phyloP scores from a whole-genome alignment of 1,140 invertebrate species.

The Temnothorax nylanderi region DNA sequence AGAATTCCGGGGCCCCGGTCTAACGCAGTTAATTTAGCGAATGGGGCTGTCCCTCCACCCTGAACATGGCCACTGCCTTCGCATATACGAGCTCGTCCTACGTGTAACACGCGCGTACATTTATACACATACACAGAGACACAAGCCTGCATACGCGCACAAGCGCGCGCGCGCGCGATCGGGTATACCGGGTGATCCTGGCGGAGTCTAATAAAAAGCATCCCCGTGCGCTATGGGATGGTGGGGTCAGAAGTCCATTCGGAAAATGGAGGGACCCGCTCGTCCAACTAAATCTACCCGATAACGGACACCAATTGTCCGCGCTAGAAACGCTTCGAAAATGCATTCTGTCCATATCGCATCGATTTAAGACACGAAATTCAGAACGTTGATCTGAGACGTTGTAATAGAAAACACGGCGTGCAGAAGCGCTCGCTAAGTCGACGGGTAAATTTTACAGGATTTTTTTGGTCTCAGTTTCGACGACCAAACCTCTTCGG shows the following conservation, averaged over 20 bases:
- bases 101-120: constrained; percentile 59
- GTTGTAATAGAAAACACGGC: too few species aligned
- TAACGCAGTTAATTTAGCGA: constrained; percentile 85
- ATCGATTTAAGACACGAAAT: constrained; percentile 69
- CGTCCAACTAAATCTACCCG: constrained; percentile 85
- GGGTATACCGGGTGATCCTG: constrained; percentile 79
- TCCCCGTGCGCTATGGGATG: constrained; percentile 76
- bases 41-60: constrained; percentile 81
- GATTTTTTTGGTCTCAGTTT: constrained; percentile 62
- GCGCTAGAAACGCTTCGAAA: constrained; percentile 23
- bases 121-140: background rate
- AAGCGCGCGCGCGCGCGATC: background rate
- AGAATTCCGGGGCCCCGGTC: constrained; percentile 78
- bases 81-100: constrained; percentile 66
- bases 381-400: background rate
- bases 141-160: background rate
- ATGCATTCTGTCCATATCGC: background rate
- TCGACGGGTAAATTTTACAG: constrained; percentile 69
- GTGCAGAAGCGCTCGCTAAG: too few species aligned
- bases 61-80: constrained; percentile 79
- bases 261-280: constrained; percentile 84
- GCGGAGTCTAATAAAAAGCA: constrained; percentile 85
- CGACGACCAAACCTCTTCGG: constrained; percentile 81
- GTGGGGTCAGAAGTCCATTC: constrained; percentile 85
- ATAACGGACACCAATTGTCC: constrained; percentile 83